Conservation (phyloP, 2,113 vertebrate species). For the Mugil cephalus region DNA sequence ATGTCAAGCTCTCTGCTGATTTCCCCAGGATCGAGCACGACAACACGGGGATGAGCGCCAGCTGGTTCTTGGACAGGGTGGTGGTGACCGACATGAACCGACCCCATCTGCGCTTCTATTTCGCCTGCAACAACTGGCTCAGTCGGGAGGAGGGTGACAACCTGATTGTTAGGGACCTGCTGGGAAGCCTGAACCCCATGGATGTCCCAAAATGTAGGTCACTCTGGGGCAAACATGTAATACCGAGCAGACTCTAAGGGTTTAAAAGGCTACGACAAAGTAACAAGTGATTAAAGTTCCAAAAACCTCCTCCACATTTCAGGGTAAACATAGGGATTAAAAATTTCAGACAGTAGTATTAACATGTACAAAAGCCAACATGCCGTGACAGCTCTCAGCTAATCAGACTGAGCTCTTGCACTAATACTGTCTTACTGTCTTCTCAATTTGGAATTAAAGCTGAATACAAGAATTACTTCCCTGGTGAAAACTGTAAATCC, state of each 20-base stretch:
- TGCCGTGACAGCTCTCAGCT: neutral
- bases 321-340: neutral
- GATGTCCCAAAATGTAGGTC: conserved; percentile 94
- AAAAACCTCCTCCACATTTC: conserved; percentile 3
- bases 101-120: conserved; percentile 95
- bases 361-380: neutral
- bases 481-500: no score
- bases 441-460: no score
- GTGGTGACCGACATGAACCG: conserved; percentile 95
- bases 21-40: conserved; percentile 93
- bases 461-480: no score
- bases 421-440: neutral
- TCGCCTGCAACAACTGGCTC: conserved; percentile 96
- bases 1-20: conserved; percentile 11
- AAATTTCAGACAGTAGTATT: neutral
- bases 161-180: conserved; percentile 91
- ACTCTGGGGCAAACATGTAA: conserved; percentile 21
- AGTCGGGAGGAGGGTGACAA: conserved; percentile 94
- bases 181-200: conserved; percentile 94
- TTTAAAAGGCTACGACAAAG: conserved; percentile 15
- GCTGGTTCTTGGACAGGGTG: conserved; percentile 95
- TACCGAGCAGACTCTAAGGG: conserved; percentile 6
- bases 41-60: conserved; percentile 93
- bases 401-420: neutral
- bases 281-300: conserved; percentile 5